A percentile compares a stretch with the other conserved stretches of the same genome.
phyloP scores from a whole-genome alignment of 2,888 invertebrate species.

The Melinaea menophilus region DNA sequence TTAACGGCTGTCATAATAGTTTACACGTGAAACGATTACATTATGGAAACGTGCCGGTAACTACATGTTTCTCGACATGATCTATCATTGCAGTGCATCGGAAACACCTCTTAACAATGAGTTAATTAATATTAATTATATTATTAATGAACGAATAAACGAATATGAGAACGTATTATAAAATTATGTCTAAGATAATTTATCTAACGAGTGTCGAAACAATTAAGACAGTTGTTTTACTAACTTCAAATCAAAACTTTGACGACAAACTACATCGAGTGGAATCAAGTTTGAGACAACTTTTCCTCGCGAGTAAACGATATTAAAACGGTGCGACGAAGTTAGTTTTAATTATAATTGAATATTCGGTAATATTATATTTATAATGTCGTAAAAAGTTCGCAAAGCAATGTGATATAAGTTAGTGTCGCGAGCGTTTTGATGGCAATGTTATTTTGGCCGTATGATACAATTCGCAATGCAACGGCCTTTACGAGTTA shows the following conservation, averaged over 20 bases:
- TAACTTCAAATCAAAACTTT: not conserved
- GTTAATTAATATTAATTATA: too few relatives aligned
- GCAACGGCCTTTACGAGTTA: conserved; percentile 32
- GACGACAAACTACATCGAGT: not conserved
- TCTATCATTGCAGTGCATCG: not conserved
- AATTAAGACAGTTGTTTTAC: not conserved
- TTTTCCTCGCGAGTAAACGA: conserved; percentile 1
- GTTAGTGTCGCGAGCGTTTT: conserved; percentile 32
- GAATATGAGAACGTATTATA: too few relatives aligned
- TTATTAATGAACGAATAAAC: too few relatives aligned
- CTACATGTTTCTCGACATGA: not conserved
- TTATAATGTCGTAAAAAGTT: conserved; percentile 23
- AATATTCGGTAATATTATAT: conserved; percentile 3
- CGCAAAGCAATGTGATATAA: conserved; percentile 31
- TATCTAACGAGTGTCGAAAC: not conserved
- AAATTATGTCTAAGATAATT: too few relatives aligned
- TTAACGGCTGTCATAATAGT: too few relatives aligned
- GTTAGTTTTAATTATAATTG: not conserved
- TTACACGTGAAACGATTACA: not conserved
- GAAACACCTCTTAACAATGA: not conserved
- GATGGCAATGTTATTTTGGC: conserved; percentile 33
- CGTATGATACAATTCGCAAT: conserved; percentile 40
- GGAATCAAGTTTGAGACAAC: not conserved
- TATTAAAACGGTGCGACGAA: conserved; percentile 9
- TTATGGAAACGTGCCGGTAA: not conserved